phyloP scores from a whole-genome alignment of 2,113 vertebrate genomes.

The Boulengeromyrus knoepffleri region DNA sequence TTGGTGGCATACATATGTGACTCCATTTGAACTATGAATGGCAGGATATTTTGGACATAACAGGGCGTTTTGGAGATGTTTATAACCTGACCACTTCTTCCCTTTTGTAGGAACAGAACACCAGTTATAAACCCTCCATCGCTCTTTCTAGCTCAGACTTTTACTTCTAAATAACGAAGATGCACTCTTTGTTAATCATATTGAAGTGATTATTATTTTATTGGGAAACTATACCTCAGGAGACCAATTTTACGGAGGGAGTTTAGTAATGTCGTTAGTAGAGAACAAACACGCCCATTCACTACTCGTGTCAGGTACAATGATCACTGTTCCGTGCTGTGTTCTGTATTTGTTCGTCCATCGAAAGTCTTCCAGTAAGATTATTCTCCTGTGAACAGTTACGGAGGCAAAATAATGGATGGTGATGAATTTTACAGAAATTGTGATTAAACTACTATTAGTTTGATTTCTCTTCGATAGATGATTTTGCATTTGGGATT shows the following conservation, averaged over 20 bases:
- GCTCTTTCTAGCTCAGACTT: not conserved
- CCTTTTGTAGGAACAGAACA: not conserved
- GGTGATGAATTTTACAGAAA: constrained; percentile 15
- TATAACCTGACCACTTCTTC: not conserved
- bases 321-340: not conserved
- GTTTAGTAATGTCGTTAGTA: not conserved
- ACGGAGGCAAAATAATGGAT: constrained; percentile 12
- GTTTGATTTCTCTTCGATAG: not conserved
- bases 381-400: constrained; percentile 31
- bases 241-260: constrained; percentile 8
- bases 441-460: not conserved
- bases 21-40: not conserved
- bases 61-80: not conserved
- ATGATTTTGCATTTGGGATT: not conserved
- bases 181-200: constrained; percentile 6
- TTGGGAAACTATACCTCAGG: constrained; percentile 15
- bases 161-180: not conserved
- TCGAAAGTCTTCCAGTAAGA: constrained; percentile 59
- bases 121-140: not conserved
- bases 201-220: not conserved
- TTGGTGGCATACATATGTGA: not conserved
- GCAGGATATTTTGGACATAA: not conserved
- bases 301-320: not conserved
- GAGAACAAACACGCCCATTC: not conserved
- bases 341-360: constrained; percentile 42